Conservation (phyloP, 2,888 invertebrate genomes). For the Euzophera pinguis region DNA sequence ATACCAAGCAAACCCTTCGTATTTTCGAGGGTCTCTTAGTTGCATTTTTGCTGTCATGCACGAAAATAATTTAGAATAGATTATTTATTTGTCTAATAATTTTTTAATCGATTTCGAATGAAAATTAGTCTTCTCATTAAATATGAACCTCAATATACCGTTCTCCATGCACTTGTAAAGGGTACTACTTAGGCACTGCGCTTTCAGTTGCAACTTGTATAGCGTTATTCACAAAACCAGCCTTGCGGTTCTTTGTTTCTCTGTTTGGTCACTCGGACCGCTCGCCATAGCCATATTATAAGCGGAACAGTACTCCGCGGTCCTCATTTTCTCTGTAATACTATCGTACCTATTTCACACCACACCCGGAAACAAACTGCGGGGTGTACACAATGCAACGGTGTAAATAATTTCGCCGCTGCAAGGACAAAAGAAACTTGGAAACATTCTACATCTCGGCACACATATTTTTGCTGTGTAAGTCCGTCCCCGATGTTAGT, state of each 20-base stretch:
- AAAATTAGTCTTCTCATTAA: neutral
- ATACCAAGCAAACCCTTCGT: too few relatives aligned
- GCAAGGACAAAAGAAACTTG: slow-evolving; percentile 47
- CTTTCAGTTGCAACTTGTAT: slow-evolving; percentile 7
- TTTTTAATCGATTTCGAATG: too few relatives aligned
- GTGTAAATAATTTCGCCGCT: slow-evolving; percentile 42
- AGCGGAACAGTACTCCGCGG: neutral
- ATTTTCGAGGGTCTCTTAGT: too few relatives aligned
- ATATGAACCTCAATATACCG: neutral
- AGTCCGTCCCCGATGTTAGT: slow-evolving; percentile 33
- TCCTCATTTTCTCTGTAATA: slow-evolving; percentile 25
- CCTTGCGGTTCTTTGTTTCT: neutral
- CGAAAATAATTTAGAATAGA: too few relatives aligned
- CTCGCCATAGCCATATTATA: slow-evolving; percentile 1
- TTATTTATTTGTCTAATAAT: too few relatives aligned
- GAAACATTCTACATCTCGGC: slow-evolving; percentile 39
- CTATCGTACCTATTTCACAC: slow-evolving; percentile 39
- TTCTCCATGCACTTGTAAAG: neutral
- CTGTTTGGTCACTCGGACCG: slow-evolving; percentile 8
- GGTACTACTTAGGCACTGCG: neutral
- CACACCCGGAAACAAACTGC: slow-evolving; percentile 27
- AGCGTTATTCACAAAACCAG: slow-evolving; percentile 4
- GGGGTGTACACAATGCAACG: slow-evolving; percentile 38
- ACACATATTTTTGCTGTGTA: slow-evolving; percentile 43
- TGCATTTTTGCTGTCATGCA: too few relatives aligned